Conservation (phyloP, 2,113 vertebrate genomes). For the Gopherus flavomarginatus region DNA sequence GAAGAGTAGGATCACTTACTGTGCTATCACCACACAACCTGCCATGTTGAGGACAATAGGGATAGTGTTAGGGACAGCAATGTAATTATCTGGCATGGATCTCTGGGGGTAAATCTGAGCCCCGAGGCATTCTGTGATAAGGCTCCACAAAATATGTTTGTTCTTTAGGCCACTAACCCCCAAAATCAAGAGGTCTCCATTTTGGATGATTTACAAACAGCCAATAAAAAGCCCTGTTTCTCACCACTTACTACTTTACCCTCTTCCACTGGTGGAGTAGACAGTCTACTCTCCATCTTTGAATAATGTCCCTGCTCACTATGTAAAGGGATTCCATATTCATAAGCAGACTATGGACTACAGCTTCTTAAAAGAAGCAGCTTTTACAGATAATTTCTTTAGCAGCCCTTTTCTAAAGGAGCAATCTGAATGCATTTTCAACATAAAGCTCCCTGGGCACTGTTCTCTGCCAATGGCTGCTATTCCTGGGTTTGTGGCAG, state of each 20-base stretch:
- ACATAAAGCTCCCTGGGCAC: conserved; percentile 29
- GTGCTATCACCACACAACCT: conserved; percentile 47
- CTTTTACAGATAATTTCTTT: neutral
- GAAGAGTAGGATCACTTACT: conserved; percentile 40
- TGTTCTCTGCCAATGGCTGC: conserved; percentile 27
- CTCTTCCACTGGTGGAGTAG: neutral
- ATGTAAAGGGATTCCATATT: neutral
- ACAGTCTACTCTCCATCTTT: neutral
- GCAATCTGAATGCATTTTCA: neutral
- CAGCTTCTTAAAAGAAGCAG: neutral
- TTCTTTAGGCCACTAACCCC: neutral
- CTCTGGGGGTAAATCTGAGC: neutral
- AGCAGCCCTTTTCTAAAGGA: conserved; percentile 10
- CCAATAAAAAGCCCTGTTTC: neutral
- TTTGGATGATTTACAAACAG: neutral
- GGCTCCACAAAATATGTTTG: neutral
- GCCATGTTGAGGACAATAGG: neutral
- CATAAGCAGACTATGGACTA: conserved; percentile 2
- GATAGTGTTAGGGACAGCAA: conserved; percentile 36
- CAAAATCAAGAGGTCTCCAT: neutral
- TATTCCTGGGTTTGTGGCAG: neutral
- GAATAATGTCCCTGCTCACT: neutral
- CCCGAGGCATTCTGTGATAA: neutral
- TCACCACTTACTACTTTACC: neutral
- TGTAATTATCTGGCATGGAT: conserved; percentile 30